Conservation (phyloP, 1,140 invertebrate species). For the Marisa cornuarietis region DNA sequence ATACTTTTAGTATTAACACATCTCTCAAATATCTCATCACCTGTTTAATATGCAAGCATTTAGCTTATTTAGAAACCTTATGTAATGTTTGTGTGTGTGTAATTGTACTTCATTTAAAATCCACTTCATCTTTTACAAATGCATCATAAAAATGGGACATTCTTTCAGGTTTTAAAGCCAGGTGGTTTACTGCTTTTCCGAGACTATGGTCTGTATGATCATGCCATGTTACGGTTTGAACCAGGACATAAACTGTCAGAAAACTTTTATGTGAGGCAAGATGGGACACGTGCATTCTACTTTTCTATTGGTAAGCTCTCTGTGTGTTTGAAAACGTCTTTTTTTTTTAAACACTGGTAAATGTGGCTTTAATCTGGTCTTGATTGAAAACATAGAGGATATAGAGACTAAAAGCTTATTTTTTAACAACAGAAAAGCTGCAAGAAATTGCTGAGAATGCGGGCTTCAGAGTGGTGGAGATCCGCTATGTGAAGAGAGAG, state of each 20-base stretch:
- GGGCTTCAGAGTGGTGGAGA: constrained; percentile 72
- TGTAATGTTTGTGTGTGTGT: no score
- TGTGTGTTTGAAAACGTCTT: background rate
- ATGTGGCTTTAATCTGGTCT: background rate
- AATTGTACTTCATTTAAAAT: no score
- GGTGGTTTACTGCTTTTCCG: constrained; percentile 62
- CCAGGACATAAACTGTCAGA: constrained; percentile 87
- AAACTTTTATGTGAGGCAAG: constrained; percentile 66
- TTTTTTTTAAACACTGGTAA: background rate
- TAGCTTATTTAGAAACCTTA: no score
- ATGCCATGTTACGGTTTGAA: constrained; percentile 76
- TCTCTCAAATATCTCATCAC: no score
- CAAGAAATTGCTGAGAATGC: constrained; percentile 55
- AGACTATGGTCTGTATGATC: constrained; percentile 66
- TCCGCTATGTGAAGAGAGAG: constrained; percentile 81
- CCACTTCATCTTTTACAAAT: no score
- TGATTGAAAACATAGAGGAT: background rate
- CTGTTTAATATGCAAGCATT: no score
- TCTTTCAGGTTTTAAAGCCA: constrained; percentile 64
- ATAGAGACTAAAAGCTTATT: constrained; percentile 1
- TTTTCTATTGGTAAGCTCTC: constrained; percentile 71
- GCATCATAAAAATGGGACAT: background rate
- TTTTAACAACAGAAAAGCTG: constrained; percentile 46
- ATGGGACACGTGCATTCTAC: constrained; percentile 66
- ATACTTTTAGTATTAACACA: no score